phyloP scores from a whole-genome alignment of 1,140 invertebrate genomes.

The Goniozus legneri region DNA sequence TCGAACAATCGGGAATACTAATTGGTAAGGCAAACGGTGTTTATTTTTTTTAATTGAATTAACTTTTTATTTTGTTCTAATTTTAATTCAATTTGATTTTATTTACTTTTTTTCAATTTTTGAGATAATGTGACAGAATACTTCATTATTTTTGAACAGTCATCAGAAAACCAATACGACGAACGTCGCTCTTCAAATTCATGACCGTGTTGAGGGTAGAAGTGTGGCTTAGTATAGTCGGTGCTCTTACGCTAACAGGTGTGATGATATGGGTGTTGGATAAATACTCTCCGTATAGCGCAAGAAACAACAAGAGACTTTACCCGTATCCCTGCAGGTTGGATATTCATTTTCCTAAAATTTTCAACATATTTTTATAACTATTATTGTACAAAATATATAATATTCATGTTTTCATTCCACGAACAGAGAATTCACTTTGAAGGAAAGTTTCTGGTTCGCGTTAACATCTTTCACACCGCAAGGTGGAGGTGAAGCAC shows the following conservation, averaged over 20 bases:
- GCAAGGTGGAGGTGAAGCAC: constrained; percentile 84
- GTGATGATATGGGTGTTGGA: constrained; percentile 86
- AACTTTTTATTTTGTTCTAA: constrained; percentile 15
- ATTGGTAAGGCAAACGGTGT: constrained; percentile 61
- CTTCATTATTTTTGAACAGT: constrained; percentile 56
- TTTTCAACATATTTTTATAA: constrained; percentile 5
- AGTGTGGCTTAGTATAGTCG: constrained; percentile 86
- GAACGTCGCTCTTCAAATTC: constrained; percentile 86
- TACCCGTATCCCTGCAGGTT: constrained; percentile 81
- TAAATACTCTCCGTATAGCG: constrained; percentile 85
- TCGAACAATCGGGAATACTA: constrained; percentile 83
- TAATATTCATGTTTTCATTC: too few species aligned
- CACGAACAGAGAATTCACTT: constrained; percentile 74
- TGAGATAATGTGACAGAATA: constrained; percentile 1
- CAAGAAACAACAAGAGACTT: constrained; percentile 75
- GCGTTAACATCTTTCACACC: constrained; percentile 88
- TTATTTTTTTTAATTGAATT: too few species aligned
- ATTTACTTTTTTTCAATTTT: not conserved
- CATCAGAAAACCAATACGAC: constrained; percentile 76
- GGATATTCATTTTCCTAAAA: too few species aligned
- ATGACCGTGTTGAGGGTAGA: constrained; percentile 85
- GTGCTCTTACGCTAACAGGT: constrained; percentile 75
- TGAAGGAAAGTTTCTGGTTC: constrained; percentile 93
- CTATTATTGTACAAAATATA: constrained; percentile 8
- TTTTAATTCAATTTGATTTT: constrained; percentile 11